Evolutionary conservation across 2,113 vertebrate species (phyloP), one percentile per base, ranked within the genome.

Genomic region (Notechis scutatus): DNA sequence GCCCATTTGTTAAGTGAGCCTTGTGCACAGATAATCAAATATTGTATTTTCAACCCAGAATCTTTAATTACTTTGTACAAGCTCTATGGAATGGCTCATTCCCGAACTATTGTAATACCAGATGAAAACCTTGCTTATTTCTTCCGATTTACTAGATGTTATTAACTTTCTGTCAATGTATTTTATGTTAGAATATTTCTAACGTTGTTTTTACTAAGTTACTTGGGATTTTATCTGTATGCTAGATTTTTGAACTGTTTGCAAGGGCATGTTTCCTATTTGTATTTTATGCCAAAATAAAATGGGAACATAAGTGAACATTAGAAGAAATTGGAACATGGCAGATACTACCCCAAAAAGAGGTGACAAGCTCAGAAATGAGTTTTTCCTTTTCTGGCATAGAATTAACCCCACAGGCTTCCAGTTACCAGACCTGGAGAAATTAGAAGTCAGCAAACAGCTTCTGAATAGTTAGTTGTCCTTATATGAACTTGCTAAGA

Each of bases 381-480:
- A 96, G 94, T 95, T 0, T 81, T 93, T 96, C 93, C 94, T 93
- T 94, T 96, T 88, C 89, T 97, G 96, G 95, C 94, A 95, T 93
- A 86, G 93, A 93, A 93, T 94, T 95, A 96, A 96, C 95, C 95
- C 95, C 94, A 94, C 90, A 96, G 96, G 95, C 93, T 96, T 96
- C 95, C 95, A 95, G 95, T 93, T 96, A 95, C 95, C 94, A 95
- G 95, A 91, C 92, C 81, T 92, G 92, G 94, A 87, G 57, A 94
- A 96, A 94, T 94, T 87, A 93, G 95, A 95, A 92, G 95, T 57
- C 86, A 34, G 86, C 9, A 20, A 91, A 91, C 69, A 57, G 85
- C 61, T 42, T 59, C 64, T 93, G 95, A 52, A 94, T 94, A 96
- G 96, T 96, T 95, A 96, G 95, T 95, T 96, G 94, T 96, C 96